Percentiles rank a stretch among this genome's conserved stretches.
Conservation (phyloP, 1,140 invertebrate species). For the Papilio machaon region DNA sequence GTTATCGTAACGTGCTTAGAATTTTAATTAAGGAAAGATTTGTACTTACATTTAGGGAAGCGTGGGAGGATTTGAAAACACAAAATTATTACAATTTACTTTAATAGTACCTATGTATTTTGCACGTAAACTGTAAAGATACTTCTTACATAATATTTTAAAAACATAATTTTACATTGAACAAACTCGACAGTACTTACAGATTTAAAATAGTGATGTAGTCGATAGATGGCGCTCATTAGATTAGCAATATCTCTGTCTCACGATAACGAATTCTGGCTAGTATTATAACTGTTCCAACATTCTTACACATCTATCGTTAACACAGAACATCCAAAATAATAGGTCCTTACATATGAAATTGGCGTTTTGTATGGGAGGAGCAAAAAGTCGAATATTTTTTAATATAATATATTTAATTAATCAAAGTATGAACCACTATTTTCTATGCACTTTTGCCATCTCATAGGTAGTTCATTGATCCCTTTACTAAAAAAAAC, state of each 20-base stretch:
- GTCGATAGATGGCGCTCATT: neutral
- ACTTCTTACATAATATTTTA: too few species aligned
- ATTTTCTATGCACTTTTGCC: too few species aligned
- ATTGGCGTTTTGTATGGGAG: too few species aligned
- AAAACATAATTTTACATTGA: neutral
- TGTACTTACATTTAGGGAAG: neutral
- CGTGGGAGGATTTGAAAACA: neutral
- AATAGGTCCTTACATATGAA: too few species aligned
- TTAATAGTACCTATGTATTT: neutral
- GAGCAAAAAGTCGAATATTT: too few species aligned
- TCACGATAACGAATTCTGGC: neutral
- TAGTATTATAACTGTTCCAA: neutral
- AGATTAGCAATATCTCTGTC: neutral
- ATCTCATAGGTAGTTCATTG: too few species aligned
- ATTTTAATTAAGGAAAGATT: neutral
- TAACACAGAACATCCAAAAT: neutral
- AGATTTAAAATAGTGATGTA: neutral
- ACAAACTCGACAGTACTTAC: neutral
- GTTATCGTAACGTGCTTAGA: slow-evolving; percentile 3
- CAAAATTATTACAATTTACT: neutral
- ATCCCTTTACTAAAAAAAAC: too few species aligned
- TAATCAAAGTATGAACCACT: too few species aligned
- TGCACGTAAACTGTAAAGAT: neutral
- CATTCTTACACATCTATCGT: neutral
- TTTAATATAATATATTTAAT: too few species aligned